Conservation (phyloP, 2,888 invertebrate genomes). For the Shargacucullia verbasci region DNA sequence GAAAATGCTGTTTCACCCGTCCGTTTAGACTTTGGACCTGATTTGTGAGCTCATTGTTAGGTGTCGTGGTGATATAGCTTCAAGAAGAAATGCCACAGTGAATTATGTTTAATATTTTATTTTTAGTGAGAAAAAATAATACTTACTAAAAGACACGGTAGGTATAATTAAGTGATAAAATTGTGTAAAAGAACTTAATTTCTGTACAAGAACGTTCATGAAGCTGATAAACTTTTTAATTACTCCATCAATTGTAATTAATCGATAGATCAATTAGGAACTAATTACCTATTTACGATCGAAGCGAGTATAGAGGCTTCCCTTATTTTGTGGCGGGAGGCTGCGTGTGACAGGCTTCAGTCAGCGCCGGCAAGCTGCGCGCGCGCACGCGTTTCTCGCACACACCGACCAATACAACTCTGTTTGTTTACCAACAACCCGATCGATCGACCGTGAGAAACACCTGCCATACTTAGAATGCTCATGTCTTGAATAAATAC, state of each 20-base stretch:
- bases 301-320: slow-evolving; percentile 57
- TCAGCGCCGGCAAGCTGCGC: slow-evolving; percentile 82
- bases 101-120: background rate
- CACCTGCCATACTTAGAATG: slow-evolving; percentile 56
- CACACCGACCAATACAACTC: slow-evolving; percentile 53
- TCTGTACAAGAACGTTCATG: slow-evolving; percentile 1
- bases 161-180: too few relatives aligned
- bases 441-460: slow-evolving; percentile 68
- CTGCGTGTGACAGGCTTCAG: slow-evolving; percentile 84
- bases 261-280: slow-evolving; percentile 47
- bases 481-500: slow-evolving; percentile 58
- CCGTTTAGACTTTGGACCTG: background rate
- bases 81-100: background rate
- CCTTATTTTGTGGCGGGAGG: slow-evolving; percentile 76
- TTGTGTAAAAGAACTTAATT: background rate
- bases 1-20: slow-evolving; percentile 30
- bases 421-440: slow-evolving; percentile 81
- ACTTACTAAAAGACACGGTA: background rate
- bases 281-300: slow-evolving; percentile 55
- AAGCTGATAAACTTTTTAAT: background rate
- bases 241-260: slow-evolving; percentile 31
- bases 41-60: slow-evolving; percentile 5
- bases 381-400: slow-evolving; percentile 81
- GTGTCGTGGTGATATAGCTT: background rate
- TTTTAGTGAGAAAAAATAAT: background rate